Evolutionary conservation across 2,888 invertebrate species (phyloP).

Genomic region (Prionchulus punctatus): DNA sequence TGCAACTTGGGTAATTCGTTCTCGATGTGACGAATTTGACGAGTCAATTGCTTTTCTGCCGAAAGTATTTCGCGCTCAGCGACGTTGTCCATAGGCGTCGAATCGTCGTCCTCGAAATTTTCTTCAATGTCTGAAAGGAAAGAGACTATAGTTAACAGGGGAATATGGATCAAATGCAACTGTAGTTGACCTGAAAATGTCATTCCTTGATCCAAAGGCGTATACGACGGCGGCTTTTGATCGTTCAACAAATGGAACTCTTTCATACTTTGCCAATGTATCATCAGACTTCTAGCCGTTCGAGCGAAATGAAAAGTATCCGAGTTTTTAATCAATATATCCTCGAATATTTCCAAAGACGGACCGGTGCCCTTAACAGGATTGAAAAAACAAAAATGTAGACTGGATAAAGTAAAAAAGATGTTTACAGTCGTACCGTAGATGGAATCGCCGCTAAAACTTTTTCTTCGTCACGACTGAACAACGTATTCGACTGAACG

Average conservation of each 20-base stretch:
- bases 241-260: slow-evolving; percentile 78
- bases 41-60: slow-evolving; percentile 46
- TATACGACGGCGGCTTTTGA: slow-evolving; percentile 42
- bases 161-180: not conserved
- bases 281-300: slow-evolving; percentile 62
- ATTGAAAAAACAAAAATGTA: not conserved
- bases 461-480: slow-evolving; percentile 73
- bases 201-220: not conserved
- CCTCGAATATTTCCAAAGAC: slow-evolving; percentile 59
- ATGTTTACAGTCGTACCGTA: slow-evolving; percentile 40
- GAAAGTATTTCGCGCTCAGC: slow-evolving; percentile 29
- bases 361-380: slow-evolving; percentile 29
- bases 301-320: slow-evolving; percentile 70
- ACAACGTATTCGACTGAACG: slow-evolving; percentile 71
- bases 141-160: not conserved
- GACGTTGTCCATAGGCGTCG: not conserved
- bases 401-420: not conserved
- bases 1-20: slow-evolving; percentile 79
- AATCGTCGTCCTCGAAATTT: not conserved
- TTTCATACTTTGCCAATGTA: slow-evolving; percentile 80
- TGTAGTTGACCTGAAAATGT: not conserved
- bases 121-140: slow-evolving; percentile 11
- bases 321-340: slow-evolving; percentile 61
- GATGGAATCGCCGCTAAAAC: slow-evolving; percentile 62
- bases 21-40: slow-evolving; percentile 70